phyloP scores from a whole-genome alignment of 1,140 invertebrate genomes.

The Atta cephalotes region DNA sequence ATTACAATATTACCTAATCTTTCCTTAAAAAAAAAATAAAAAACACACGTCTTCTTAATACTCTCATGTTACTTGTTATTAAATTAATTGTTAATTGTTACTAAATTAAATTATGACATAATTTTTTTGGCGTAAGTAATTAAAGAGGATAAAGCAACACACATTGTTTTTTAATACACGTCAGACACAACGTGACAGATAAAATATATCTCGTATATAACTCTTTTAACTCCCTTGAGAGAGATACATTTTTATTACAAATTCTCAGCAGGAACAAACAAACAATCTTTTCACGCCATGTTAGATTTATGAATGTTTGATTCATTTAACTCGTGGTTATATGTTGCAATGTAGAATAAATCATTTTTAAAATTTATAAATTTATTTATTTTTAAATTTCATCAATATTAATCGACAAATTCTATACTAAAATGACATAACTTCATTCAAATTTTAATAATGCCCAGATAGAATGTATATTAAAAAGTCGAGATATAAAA shows the following conservation, averaged over 20 bases:
- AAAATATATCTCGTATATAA: conserved; percentile 1
- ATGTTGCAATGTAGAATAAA: conserved; percentile 10
- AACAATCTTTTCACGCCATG: conserved; percentile 33
- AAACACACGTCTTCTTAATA: background rate
- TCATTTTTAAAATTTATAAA: background rate
- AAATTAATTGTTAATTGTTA: no score
- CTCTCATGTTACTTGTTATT: background rate
- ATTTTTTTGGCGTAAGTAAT: conserved; percentile 40
- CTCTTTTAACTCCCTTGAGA: conserved; percentile 4
- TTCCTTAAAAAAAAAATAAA: background rate
- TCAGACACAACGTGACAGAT: conserved; percentile 22
- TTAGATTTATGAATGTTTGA: conserved; percentile 24
- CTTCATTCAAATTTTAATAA: no score
- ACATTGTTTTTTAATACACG: conserved; percentile 36
- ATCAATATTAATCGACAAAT: background rate
- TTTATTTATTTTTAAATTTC: background rate
- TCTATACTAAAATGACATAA: no score
- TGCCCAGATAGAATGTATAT: no score
- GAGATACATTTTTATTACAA: conserved; percentile 40
- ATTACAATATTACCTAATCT: background rate
- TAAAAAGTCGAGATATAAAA: no score
- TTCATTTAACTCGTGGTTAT: background rate
- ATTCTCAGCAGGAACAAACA: conserved; percentile 15
- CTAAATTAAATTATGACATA: background rate
- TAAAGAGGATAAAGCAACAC: conserved; percentile 26